Conservation (phyloP, 2,113 vertebrate genomes). For the Meleagris gallopavo region DNA sequence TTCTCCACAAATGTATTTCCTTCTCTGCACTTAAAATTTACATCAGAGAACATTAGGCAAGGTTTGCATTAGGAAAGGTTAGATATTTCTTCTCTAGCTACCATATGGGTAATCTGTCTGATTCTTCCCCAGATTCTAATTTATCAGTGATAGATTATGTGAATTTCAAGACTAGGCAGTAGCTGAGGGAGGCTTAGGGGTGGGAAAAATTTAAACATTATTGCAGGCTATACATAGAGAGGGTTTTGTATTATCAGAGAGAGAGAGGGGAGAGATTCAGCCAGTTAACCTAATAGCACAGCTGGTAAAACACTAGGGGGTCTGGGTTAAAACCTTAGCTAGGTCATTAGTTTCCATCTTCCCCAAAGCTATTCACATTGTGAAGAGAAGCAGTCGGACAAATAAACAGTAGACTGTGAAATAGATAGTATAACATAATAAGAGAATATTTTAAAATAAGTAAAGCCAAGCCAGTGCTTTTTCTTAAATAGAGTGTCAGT, state of each 20-base stretch:
- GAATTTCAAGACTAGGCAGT: conserved; percentile 59
- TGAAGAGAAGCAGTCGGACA: conserved; percentile 67
- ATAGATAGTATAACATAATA: conserved; percentile 55
- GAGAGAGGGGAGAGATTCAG: conserved; percentile 41
- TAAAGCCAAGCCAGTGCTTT: not conserved
- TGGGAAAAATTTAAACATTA: conserved; percentile 49
- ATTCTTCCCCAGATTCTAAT: conserved; percentile 67
- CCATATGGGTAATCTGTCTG: conserved; percentile 66
- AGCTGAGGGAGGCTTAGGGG: conserved; percentile 40
- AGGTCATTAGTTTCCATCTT: conserved; percentile 77
- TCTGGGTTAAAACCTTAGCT: conserved; percentile 68
- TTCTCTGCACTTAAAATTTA: conserved; percentile 31
- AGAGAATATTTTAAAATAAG: conserved; percentile 51
- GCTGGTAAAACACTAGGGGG: conserved; percentile 71
- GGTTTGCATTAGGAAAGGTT: conserved; percentile 40
- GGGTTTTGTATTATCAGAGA: conserved; percentile 14
- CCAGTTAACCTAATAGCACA: conserved; percentile 75
- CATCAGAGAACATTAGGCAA: conserved; percentile 34
- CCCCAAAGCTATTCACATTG: conserved; percentile 68
- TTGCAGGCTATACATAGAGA: not conserved
- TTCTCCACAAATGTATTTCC: not conserved
- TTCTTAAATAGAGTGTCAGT: conserved; percentile 29
- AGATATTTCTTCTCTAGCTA: conserved; percentile 22
- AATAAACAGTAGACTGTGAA: conserved; percentile 58
- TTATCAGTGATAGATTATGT: conserved; percentile 67